phyloP scores from a whole-genome alignment of 92 coral and sea anemone genomes.

The Parazoanthus darwini region DNA sequence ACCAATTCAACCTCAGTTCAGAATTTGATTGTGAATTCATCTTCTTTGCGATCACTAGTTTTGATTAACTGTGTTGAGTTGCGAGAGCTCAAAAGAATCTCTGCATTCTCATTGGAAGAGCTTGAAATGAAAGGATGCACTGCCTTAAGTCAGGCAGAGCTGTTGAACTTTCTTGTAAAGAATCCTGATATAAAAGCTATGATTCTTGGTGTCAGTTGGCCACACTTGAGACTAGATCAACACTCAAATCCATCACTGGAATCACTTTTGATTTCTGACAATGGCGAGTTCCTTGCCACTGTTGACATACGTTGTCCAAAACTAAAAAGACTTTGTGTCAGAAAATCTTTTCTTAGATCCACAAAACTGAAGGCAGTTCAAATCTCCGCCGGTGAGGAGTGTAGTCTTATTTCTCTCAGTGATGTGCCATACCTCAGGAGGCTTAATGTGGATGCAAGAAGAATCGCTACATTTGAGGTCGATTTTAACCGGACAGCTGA shows the following conservation, averaged over 20 bases:
- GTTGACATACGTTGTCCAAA: constrained; percentile 81
- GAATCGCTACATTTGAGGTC: constrained; percentile 53
- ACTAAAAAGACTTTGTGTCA: constrained; percentile 56
- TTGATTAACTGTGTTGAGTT: constrained; percentile 71
- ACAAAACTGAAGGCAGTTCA: constrained; percentile 64
- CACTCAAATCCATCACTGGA: constrained; percentile 76
- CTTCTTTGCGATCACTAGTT: constrained; percentile 63
- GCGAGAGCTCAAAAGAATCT: constrained; percentile 61
- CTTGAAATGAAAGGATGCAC: constrained; percentile 66
- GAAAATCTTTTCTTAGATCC: constrained; percentile 61
- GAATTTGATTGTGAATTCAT: constrained; percentile 59
- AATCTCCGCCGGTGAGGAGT: constrained; percentile 39
- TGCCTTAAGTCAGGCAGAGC: constrained; percentile 61
- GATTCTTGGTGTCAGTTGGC: constrained; percentile 62
- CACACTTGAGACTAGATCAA: constrained; percentile 74
- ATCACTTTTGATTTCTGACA: constrained; percentile 60
- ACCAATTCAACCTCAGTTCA: constrained; percentile 63
- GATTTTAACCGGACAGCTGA: constrained; percentile 75
- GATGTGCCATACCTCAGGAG: constrained; percentile 73
- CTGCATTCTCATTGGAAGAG: constrained; percentile 65
- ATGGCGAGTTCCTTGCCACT: constrained; percentile 61
- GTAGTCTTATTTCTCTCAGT: constrained; percentile 46
- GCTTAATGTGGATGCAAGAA: constrained; percentile 53
- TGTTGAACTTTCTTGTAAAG: constrained; percentile 68
- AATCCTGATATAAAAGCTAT: constrained; percentile 76